Conservation (phyloP, 2,888 invertebrate genomes). For the Linhomoeus sp. region DNA sequence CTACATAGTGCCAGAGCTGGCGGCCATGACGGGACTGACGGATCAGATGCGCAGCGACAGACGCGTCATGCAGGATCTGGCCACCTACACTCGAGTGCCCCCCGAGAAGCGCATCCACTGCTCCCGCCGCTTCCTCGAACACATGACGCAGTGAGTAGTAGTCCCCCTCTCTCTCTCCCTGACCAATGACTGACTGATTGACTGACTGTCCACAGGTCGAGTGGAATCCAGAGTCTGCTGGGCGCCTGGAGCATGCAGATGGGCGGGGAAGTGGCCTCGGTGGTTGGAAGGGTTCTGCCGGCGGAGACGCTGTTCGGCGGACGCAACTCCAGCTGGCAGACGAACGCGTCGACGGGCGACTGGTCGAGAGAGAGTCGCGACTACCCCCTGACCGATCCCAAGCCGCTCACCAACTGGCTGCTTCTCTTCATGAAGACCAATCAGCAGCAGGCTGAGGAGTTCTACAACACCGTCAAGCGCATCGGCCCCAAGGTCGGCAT, state of each 20-base stretch:
- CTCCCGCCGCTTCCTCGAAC: slow-evolving; percentile 44
- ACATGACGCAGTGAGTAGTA: too few species aligned
- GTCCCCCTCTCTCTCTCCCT: too few species aligned
- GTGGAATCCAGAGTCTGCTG: slow-evolving; percentile 42
- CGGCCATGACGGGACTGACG: slow-evolving; percentile 64
- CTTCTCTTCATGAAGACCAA: slow-evolving; percentile 9
- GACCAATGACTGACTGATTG: too few species aligned
- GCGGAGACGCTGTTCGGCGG: slow-evolving; percentile 48
- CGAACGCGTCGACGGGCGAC: slow-evolving; percentile 8
- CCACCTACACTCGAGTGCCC: slow-evolving; percentile 51
- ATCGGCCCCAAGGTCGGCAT: slow-evolving; percentile 5
- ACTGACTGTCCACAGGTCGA: too few species aligned
- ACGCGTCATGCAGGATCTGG: slow-evolving; percentile 49
- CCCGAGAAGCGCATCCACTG: slow-evolving; percentile 50
- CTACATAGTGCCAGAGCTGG: slow-evolving; percentile 63
- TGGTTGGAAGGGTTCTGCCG: slow-evolving; percentile 19
- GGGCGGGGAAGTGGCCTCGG: slow-evolving; percentile 14
- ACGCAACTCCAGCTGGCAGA: neutral
- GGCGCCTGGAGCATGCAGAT: slow-evolving; percentile 55
- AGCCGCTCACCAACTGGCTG: slow-evolving; percentile 11
- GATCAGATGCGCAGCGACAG: slow-evolving; percentile 62
- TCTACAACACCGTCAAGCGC: slow-evolving; percentile 5
- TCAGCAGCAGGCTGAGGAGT: neutral
- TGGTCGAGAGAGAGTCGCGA: slow-evolving; percentile 11
- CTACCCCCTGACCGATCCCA: slow-evolving; percentile 14